Conservation (phyloP, 1,140 invertebrate genomes). For the Leptonema lineaticorne region DNA sequence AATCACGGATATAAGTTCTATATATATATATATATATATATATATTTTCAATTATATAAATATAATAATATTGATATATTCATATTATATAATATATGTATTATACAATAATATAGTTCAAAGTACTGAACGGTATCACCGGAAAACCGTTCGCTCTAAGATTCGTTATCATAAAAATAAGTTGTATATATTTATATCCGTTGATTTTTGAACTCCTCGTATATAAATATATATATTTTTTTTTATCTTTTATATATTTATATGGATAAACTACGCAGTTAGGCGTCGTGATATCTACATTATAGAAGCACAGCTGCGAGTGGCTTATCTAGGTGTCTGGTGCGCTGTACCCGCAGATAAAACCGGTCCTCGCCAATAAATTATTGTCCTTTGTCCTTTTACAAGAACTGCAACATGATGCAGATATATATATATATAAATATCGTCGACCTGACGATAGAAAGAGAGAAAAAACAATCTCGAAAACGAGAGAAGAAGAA, state of each 20-base stretch:
- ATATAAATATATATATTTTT: neutral
- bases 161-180: too few species aligned
- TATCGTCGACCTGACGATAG: neutral
- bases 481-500: too few species aligned
- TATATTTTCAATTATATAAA: neutral
- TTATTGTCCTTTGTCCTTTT: conserved; percentile 37
- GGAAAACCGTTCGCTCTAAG: too few species aligned
- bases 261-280: conserved; percentile 17
- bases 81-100: too few species aligned
- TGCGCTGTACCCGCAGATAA: conserved; percentile 26
- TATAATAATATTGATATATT: too few species aligned
- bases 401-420: conserved; percentile 12
- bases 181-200: too few species aligned
- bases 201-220: too few species aligned
- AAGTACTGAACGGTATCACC: too few species aligned
- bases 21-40: neutral
- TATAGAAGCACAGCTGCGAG: conserved; percentile 20
- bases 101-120: too few species aligned
- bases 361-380: conserved; percentile 35
- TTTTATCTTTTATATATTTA: neutral
- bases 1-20: neutral
- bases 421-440: too few species aligned
- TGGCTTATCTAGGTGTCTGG: conserved; percentile 17
- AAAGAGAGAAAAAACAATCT: too few species aligned
- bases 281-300: conserved; percentile 31